These are phyloP conservation scores for Yponomeuta malinellus DNA, from an alignment of 2,888 invertebrate species.

Conservation along the genomic window DNA sequence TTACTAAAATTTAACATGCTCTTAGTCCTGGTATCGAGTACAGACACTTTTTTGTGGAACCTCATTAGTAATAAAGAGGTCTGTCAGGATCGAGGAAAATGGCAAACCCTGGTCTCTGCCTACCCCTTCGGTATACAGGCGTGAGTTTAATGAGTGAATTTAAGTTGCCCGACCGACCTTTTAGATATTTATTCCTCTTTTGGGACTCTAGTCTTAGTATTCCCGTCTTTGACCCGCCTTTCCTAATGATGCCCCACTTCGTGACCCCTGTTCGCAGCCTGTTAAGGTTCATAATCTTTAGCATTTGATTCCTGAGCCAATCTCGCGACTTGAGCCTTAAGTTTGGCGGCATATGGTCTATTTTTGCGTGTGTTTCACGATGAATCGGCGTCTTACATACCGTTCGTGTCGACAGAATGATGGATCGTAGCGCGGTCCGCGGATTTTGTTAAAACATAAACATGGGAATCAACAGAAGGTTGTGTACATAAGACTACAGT, in stretches of 20 bases:
- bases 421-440: conserved; percentile 46
- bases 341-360: background rate
- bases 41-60: no score
- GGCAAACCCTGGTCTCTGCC: no score
- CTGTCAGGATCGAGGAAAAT: no score
- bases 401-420: conserved; percentile 46
- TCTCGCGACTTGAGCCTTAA: background rate
- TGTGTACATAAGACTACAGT: conserved; percentile 1
- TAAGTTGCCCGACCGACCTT: no score
- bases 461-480: background rate
- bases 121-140: no score
- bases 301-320: background rate
- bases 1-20: no score
- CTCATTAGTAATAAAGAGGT: no score
- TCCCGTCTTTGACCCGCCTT: conserved; percentile 32
- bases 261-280: conserved; percentile 24
- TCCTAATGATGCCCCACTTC: conserved; percentile 20
- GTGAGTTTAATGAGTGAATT: no score
- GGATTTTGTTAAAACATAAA: conserved; percentile 38
- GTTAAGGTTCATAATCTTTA: conserved; percentile 10
- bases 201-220: conserved; percentile 18
- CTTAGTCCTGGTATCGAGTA: no score
- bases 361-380: background rate
- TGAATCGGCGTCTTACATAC: background rate
- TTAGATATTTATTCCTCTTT: background rate